Conservation (phyloP, 1,140 invertebrate genomes). For the Dermatophagoides farinae region DNA sequence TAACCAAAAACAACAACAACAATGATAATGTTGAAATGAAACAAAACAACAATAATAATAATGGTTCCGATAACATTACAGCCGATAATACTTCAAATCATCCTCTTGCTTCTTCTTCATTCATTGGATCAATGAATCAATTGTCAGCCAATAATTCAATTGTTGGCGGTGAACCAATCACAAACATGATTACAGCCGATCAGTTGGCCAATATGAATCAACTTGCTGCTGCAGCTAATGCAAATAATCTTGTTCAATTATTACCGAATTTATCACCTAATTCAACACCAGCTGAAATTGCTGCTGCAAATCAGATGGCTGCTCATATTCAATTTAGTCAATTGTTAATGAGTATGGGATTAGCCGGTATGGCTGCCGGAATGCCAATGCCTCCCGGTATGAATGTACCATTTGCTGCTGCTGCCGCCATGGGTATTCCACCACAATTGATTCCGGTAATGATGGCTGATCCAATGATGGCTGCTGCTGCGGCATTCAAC, state of each 20-base stretch:
- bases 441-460: conserved; percentile 69
- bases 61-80: neutral
- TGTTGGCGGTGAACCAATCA: too few relatives aligned
- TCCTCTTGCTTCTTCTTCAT: too few relatives aligned
- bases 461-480: conserved; percentile 38
- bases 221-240: neutral
- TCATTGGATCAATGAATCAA: neutral
- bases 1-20: conserved; percentile 24
- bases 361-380: conserved; percentile 35
- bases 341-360: conserved; percentile 52
- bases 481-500: conserved; percentile 19
- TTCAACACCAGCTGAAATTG: conserved; percentile 29
- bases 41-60: neutral
- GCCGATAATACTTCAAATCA: neutral
- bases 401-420: conserved; percentile 39
- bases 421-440: conserved; percentile 68
- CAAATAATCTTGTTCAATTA: conserved; percentile 1
- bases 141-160: too few relatives aligned
- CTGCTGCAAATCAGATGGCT: conserved; percentile 47
- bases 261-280: conserved; percentile 7
- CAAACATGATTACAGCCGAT: neutral
- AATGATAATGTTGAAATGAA: neutral
- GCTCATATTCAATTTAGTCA: conserved; percentile 56
- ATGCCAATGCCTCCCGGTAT: conserved; percentile 55
- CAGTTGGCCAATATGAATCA: neutral